phyloP scores from a whole-genome alignment of 2,888 invertebrate genomes.

The Athripsodes cinereus region DNA sequence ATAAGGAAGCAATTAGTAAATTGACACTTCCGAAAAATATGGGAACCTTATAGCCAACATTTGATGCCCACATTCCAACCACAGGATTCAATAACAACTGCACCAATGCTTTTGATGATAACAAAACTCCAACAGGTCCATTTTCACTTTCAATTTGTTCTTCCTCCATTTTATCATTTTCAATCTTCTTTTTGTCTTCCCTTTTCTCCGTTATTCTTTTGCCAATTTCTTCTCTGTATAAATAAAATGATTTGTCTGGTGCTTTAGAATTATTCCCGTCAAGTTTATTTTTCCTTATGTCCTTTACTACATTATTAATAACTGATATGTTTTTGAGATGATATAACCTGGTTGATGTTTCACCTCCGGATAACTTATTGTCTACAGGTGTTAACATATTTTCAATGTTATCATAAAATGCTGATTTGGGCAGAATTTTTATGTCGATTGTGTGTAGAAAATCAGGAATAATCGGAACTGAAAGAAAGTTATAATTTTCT shows the following conservation, averaged over 20 bases:
- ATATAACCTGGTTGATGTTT: slow-evolving; percentile 8
- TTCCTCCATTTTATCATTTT: slow-evolving; percentile 12
- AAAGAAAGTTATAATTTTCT: slow-evolving; percentile 29
- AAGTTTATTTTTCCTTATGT: not conserved
- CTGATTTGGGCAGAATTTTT: slow-evolving; percentile 33
- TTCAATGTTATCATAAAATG: slow-evolving; percentile 34
- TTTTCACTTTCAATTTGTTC: slow-evolving; percentile 51
- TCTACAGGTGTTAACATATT: slow-evolving; percentile 31
- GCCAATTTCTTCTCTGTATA: not conserved
- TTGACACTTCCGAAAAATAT: slow-evolving; percentile 63
- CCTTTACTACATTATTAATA: not conserved
- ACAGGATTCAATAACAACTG: slow-evolving; percentile 73
- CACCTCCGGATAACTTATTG: slow-evolving; percentile 21
- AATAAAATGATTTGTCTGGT: not conserved
- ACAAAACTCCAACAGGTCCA: slow-evolving; percentile 59
- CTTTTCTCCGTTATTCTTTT: not conserved
- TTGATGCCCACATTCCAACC: slow-evolving; percentile 61
- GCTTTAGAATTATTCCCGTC: not conserved
- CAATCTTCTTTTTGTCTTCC: not conserved
- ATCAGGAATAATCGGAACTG: slow-evolving; percentile 78
- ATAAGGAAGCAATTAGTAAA: slow-evolving; percentile 58
- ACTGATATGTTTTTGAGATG: slow-evolving; percentile 14
- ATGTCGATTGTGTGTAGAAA: slow-evolving; percentile 56
- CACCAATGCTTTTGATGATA: slow-evolving; percentile 74
- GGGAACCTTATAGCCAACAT: slow-evolving; percentile 61